Evolutionary conservation across 2,113 vertebrate genomes (phyloP), one percentile per base, ranked within the genome.

Genomic region (Onychostruthus taczanowskii): DNA sequence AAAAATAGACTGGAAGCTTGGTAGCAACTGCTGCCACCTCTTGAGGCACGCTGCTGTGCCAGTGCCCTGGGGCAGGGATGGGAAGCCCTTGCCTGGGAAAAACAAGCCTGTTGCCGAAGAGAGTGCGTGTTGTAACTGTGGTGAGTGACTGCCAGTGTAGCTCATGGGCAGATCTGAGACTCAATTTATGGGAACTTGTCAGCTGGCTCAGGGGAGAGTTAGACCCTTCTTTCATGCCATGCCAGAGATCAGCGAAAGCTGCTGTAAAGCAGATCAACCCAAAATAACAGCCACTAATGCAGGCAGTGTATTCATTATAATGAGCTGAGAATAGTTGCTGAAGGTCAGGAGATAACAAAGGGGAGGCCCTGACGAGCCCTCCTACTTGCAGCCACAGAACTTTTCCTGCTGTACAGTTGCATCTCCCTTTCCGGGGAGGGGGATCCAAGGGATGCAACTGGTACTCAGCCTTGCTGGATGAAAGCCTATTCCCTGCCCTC

Each of bases 241-340:
- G 75, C 75, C 87, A 94, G 91, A 94, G 84, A 85, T 96, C 79
- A 93, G 80, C 56, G 78, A 90, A 95, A 96, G 83, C 92, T 95
- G 84, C 92, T 96, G 78, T 89, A 93, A 94, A 96, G 93, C 85
- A 96, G 88, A 92, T 96, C 82, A 96, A 78, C 93, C 83, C 68
- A 92, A 92, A 96, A 95, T 92, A 94, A 94, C 95, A 94, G 84
- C 55, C 59, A 69, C 67, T 96, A 70, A 93, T 79, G 69, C 92
- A 95, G 69, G 33, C 58, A n/a, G n/a, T 92, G 87, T 84, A 66
- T 92, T 97, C 46, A 22, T 86, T 91, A 62, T 92, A 83, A 50
- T 72, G 77, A 94, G 79, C 91, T 89, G 94, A 49, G 70, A 87
- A 85, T 37, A 79, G 90, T 82, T 84, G 91, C 35, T 89, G 78